Evolutionary conservation across 2,113 vertebrate genomes (phyloP), one percentile per base, ranked within the genome.

Genomic region (Leptocoma aspasia): DNA sequence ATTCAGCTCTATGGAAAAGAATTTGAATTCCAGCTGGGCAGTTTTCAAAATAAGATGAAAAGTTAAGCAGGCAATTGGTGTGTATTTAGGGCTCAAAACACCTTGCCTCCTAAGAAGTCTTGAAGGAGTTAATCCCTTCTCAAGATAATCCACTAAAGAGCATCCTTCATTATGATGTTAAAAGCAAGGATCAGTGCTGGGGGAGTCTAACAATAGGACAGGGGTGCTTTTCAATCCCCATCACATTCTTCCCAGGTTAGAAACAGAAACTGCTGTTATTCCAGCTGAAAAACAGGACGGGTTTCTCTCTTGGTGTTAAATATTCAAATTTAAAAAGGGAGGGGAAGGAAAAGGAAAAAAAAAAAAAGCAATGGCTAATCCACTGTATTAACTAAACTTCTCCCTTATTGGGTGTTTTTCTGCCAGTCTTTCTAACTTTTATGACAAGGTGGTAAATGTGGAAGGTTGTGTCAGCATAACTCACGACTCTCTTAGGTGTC

Each of bases 91-190:
- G 98, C 98, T 98, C 98, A 98, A 98, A 98, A 98, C 98, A 98
- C 98, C 98, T 98, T 98, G 98, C 98, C 98, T 98, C 97, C 98
- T 98, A 98, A 98, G 98, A 98, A 98, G 98, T 98, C 98, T 98
- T 98, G 98, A 98, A 98, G 98, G 98, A 98, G 98, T 98, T 98
- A 98, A 98, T 98, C 98, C 98, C 97, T 98, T 98, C 98, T 98
- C 98, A 98, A 98, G 98, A 98, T 98, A 98, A 98, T 98, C 98
- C 98, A 98, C 98, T 98, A 98, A 98, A 98, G 98, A 98, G 97
- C 98, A 98, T 98, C 98, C 98, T 98, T 98, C 98, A 98, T 98
- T 98, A 98, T 98, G 98, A 98, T 98, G 98, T 98, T 98, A 98
- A 98, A 98, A 98, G 98, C 98, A 96, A 96, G 98, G 98, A 98